phyloP scores from a whole-genome alignment of 2,113 vertebrate genomes.

The Eptatretus burgeri region DNA sequence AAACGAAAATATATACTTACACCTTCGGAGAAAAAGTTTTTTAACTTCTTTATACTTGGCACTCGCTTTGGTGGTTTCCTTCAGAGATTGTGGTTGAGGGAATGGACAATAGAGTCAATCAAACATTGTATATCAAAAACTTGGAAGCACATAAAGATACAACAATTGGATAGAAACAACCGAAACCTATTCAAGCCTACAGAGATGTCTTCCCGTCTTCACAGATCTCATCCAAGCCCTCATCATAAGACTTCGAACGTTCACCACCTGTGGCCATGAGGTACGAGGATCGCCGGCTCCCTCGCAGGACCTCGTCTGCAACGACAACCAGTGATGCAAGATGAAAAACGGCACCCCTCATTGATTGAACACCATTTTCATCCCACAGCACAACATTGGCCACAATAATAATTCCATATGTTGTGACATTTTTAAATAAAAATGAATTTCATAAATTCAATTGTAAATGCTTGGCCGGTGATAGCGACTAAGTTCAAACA shows the following conservation, averaged over 20 bases:
- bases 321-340: conserved; percentile 10
- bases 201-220: conserved; percentile 40
- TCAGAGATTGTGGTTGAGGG: conserved; percentile 11
- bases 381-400: too few relatives aligned
- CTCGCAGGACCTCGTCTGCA: conserved; percentile 51
- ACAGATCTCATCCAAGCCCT: conserved; percentile 62
- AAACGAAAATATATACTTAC: conserved; percentile 22
- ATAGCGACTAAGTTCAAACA: too few relatives aligned
- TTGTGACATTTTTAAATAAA: too few relatives aligned
- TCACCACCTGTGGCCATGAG: conserved; percentile 73
- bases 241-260: conserved; percentile 89
- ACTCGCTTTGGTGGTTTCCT: conserved; percentile 66
- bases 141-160: too few relatives aligned
- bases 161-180: too few relatives aligned
- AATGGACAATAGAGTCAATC: too few relatives aligned
- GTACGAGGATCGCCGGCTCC: conserved; percentile 79
- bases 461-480: too few relatives aligned
- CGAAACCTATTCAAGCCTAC: conserved; percentile 15
- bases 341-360: not conserved
- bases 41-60: conserved; percentile 32
- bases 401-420: too few relatives aligned
- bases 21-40: conserved; percentile 80
- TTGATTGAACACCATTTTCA: too few relatives aligned
- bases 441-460: too few relatives aligned
- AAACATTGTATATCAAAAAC: too few relatives aligned